These are phyloP conservation scores for Boloria selene DNA, from an alignment of 2,888 invertebrate species.

Conservation along the genomic window DNA sequence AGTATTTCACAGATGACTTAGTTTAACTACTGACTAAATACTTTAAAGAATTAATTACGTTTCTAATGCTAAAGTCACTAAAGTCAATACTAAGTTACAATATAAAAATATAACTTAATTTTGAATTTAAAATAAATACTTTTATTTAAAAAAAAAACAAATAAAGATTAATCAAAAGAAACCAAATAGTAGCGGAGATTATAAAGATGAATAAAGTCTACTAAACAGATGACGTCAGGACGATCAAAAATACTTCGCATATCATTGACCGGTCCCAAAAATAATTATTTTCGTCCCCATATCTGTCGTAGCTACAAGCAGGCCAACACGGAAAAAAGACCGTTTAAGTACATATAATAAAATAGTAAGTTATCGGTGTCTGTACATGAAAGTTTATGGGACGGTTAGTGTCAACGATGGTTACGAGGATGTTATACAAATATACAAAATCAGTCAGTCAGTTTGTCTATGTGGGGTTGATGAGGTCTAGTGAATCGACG, in stretches of 20 bases:
- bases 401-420: conserved; percentile 36
- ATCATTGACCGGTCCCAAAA: conserved; percentile 11
- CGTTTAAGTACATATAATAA: conserved; percentile 54
- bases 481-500: conserved; percentile 26
- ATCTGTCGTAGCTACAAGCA: conserved; percentile 66
- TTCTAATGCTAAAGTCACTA: background rate
- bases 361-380: conserved; percentile 44
- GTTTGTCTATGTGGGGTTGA: conserved; percentile 31
- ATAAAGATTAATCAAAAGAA: background rate
- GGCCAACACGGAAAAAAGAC: conserved; percentile 70
- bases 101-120: conserved; percentile 1
- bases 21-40: conserved; percentile 10
- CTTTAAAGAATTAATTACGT: background rate
- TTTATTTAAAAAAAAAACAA: background rate
- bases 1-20: background rate
- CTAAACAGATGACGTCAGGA: conserved; percentile 50
- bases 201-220: conserved; percentile 22
- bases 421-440: conserved; percentile 19
- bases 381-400: conserved; percentile 42
- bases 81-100: conserved; percentile 6
- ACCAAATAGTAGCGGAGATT: conserved; percentile 6
- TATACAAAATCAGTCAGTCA: conserved; percentile 34
- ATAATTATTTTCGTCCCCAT: conserved; percentile 49
- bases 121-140: conserved; percentile 4
- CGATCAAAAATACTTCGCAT: conserved; percentile 33